phyloP scores from a whole-genome alignment of 2,888 invertebrate species.

The Noctua janthe region DNA sequence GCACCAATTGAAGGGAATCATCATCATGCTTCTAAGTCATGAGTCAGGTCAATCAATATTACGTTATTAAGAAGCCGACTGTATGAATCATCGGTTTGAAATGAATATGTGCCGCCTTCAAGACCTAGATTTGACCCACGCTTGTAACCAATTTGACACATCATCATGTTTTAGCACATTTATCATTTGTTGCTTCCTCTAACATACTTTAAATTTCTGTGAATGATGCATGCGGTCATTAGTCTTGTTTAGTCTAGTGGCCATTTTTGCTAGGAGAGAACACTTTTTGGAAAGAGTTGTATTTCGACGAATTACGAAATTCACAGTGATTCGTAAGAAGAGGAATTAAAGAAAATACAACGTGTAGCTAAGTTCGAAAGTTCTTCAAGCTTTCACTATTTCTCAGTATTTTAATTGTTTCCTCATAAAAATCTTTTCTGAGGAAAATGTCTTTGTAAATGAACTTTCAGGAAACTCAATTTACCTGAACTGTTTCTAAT shows the following conservation, averaged over 20 bases:
- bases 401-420: conserved; percentile 3
- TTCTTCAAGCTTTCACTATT: neutral
- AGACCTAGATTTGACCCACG: conserved; percentile 55
- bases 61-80: conserved; percentile 46
- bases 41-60: conserved; percentile 61
- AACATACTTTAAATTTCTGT: conserved; percentile 26
- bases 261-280: neutral
- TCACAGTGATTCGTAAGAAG: neutral
- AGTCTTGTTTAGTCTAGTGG: conserved; percentile 10
- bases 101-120: conserved; percentile 18
- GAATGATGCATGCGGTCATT: conserved; percentile 11
- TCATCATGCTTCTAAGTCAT: conserved; percentile 59
- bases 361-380: neutral
- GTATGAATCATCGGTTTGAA: conserved; percentile 59
- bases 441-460: conserved; percentile 17
- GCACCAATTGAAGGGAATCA: conserved; percentile 61
- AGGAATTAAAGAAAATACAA: neutral
- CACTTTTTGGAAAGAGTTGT: neutral
- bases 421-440: conserved; percentile 1
- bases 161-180: conserved; percentile 33
- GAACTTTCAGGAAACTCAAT: conserved; percentile 6
- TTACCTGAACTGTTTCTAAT: neutral
- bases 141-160: conserved; percentile 33
- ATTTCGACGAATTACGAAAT: neutral
- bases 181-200: conserved; percentile 21